Evolutionary conservation across 2,888 invertebrate species (phyloP).

Genomic region (Himalopsyche japonica): DNA sequence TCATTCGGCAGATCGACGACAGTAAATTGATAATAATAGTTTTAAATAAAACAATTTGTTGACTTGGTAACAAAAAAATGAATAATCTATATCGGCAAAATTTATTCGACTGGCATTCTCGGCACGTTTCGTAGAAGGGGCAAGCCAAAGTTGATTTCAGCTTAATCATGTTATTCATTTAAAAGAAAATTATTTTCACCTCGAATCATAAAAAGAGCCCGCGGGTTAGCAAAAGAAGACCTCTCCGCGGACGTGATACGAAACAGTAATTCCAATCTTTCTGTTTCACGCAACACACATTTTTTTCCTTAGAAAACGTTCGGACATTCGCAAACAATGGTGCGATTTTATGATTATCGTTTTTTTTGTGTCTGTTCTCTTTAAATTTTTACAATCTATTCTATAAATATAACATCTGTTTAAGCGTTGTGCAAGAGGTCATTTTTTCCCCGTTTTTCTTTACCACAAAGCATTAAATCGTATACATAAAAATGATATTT

Average conservation of each 20-base stretch:
- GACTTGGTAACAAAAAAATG: background rate
- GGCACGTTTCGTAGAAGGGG: background rate
- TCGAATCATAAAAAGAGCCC: slow-evolving; percentile 27
- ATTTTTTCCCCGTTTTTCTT: too few relatives aligned
- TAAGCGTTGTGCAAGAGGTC: too few relatives aligned
- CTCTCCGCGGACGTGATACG: slow-evolving; percentile 20
- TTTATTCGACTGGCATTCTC: background rate
- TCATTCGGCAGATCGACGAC: background rate
- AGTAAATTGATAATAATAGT: background rate
- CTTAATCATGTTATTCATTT: slow-evolving; percentile 40
- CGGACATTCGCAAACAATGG: background rate
- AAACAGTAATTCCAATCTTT: slow-evolving; percentile 21
- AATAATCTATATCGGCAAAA: background rate
- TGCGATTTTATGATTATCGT: background rate
- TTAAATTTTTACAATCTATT: background rate
- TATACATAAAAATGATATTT: too few relatives aligned
- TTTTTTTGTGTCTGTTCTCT: background rate
- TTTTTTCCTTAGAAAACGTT: background rate
- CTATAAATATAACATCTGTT: background rate
- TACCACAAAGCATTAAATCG: too few relatives aligned
- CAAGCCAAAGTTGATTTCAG: slow-evolving; percentile 20
- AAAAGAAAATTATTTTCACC: slow-evolving; percentile 40
- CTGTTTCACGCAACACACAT: background rate
- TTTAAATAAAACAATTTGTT: background rate
- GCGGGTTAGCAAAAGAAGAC: slow-evolving; percentile 14